These are phyloP conservation scores for Gari tellinella DNA, from an alignment of 2,888 invertebrate genomes.

Conservation along the genomic window DNA sequence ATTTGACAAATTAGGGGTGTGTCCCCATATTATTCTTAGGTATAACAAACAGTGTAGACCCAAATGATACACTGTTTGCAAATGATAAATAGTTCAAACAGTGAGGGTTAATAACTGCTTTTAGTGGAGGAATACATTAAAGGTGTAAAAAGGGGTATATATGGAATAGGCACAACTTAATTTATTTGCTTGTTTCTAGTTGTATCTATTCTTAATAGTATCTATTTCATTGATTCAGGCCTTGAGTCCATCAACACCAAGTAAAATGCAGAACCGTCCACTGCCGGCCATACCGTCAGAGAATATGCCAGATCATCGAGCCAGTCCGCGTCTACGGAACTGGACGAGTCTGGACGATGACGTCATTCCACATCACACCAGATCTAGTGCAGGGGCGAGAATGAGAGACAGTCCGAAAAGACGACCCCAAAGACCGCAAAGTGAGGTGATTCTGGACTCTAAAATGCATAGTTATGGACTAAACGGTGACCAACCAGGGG, in stretches of 20 bases:
- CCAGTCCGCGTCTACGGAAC: constrained; percentile 61
- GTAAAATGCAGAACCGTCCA: constrained; percentile 77
- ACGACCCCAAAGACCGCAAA: constrained; percentile 63
- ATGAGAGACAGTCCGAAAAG: constrained; percentile 63
- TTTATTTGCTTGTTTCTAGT: neutral
- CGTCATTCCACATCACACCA: constrained; percentile 58
- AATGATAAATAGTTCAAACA: too few relatives aligned
- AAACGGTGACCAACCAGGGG: constrained; percentile 58
- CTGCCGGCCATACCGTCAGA: constrained; percentile 71
- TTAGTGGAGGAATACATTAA: too few relatives aligned
- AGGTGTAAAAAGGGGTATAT: too few relatives aligned
- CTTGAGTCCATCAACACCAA: constrained; percentile 38
- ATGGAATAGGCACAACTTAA: neutral
- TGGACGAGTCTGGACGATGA: constrained; percentile 71
- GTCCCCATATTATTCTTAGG: too few relatives aligned
- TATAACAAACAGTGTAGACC: too few relatives aligned
- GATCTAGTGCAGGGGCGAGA: constrained; percentile 49
- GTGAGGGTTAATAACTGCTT: too few relatives aligned
- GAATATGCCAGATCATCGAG: constrained; percentile 38
- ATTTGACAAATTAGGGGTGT: too few relatives aligned
- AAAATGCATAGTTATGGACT: constrained; percentile 34
- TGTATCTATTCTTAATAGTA: neutral
- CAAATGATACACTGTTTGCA: too few relatives aligned
- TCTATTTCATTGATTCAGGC: constrained; percentile 25
- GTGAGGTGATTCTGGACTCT: constrained; percentile 67